Evolutionary conservation across 2,888 invertebrate species (phyloP), one percentile per base, ranked within the genome.

Genomic region (Euzophera pinguis): DNA sequence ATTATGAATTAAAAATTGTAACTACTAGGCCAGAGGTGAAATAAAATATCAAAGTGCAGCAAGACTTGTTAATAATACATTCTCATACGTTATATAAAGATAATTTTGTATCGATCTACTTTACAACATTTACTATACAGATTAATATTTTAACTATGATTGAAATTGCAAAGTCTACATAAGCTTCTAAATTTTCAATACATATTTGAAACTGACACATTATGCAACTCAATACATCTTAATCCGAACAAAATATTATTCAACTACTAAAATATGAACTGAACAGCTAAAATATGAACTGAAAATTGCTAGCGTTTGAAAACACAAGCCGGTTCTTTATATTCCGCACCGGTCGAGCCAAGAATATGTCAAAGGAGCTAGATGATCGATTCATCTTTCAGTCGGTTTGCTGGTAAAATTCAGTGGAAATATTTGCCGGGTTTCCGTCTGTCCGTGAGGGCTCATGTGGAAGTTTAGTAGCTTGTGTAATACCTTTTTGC

Each of bases 351-450:
- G 13, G 13, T 38, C 37, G 38, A 62, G 55, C 62, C 60, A 65
- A 62, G 63, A 63, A 69, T 71, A 71, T 65, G 65, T 73, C 71
- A 61, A 63, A 53, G 38, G 49, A 17, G 37, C 47, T 47, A 53
- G 43, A 50, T 50, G 47, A 52, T 47, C 69, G 66, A 76, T 74
- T 75, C 73, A 73, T 78, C 76, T 77, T 69, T 71, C 69, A 63
- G 60, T 61, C 63, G 69, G 68, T 70, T 74, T 71, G 69, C 66
- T 63, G 69, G 43, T 57, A 65, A 70, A 71, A 71, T 73, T 74
- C 67, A 64, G 55, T 65, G 65, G 71, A 74, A 74, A 77, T 73
- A 78, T 78, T 74, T 69, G 64, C 65, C 61, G 65, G 60, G 69
- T 66, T 69, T 69, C 70, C 71, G 71, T 70, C 61, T 64, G 63